Conservation (phyloP, 1,140 invertebrate genomes). For the Elysia chlorotica region DNA sequence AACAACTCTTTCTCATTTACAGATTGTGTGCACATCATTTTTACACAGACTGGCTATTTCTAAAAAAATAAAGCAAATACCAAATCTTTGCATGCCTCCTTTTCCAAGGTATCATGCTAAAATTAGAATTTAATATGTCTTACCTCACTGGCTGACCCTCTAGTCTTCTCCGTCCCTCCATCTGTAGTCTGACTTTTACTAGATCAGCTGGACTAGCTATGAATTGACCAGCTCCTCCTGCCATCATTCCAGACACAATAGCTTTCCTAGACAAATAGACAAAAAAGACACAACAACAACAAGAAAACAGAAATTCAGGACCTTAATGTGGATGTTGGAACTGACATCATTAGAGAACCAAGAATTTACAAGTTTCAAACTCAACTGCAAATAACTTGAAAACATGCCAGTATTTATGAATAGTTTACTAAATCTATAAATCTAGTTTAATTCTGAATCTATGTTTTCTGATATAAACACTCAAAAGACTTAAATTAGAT, state of each 20-base stretch:
- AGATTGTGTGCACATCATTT: no score
- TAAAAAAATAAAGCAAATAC: no score
- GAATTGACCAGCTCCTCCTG: slow-evolving; percentile 85
- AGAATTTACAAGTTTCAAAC: not conserved
- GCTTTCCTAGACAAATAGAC: slow-evolving; percentile 67
- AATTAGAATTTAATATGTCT: no score
- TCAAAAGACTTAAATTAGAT: no score
- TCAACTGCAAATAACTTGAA: not conserved
- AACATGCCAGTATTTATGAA: not conserved
- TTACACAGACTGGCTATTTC: no score
- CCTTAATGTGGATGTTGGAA: not conserved
- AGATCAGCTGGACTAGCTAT: slow-evolving; percentile 87
- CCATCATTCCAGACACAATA: slow-evolving; percentile 76
- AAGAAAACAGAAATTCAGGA: not conserved
- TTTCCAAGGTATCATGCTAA: no score
- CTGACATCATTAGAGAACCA: no score
- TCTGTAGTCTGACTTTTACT: slow-evolving; percentile 92
- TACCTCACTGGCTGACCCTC: slow-evolving; percentile 78
- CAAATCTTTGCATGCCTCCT: no score
- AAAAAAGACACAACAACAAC: not conserved
- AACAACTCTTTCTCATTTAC: no score
- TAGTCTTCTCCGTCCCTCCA: slow-evolving; percentile 79
- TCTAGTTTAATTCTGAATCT: no score
- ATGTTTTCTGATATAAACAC: no score
- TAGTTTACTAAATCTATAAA: not conserved